phyloP scores from a whole-genome alignment of 2,797 vertebrate species.

The Cryptoprocta ferox region DNA sequence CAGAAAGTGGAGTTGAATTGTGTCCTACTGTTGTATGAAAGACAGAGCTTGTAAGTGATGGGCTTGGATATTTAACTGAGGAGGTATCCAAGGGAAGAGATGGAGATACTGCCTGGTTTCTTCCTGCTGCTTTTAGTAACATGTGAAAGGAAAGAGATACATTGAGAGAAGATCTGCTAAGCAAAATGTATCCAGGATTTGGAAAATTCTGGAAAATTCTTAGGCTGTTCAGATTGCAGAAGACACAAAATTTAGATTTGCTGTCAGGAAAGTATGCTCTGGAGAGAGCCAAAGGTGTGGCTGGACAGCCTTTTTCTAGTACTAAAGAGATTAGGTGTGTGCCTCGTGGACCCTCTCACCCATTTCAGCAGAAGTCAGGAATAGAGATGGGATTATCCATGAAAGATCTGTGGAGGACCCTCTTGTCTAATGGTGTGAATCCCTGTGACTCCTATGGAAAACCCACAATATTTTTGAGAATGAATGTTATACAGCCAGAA shows the following conservation, averaged over 20 bases:
- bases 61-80: not conserved
- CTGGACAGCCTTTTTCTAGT: not conserved
- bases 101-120: not conserved
- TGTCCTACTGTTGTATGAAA: not conserved
- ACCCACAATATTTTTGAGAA: constrained; percentile 1
- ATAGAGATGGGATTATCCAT: not conserved
- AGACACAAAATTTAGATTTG: not conserved
- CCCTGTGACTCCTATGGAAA: not conserved
- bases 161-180: not conserved
- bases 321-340: not conserved
- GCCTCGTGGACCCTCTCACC: not conserved
- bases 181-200: constrained; percentile 1
- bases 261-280: not conserved
- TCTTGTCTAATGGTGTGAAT: not conserved
- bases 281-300: not conserved
- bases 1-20: constrained; percentile 16
- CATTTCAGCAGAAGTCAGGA: not conserved
- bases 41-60: not conserved
- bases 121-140: not conserved
- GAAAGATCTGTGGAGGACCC: not conserved
- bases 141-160: not conserved
- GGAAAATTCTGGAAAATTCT: not conserved
- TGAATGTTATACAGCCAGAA: not conserved
- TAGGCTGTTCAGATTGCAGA: not conserved
- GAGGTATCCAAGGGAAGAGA: not conserved